Evolutionary conservation across 1,140 invertebrate species (phyloP).

Genomic region (Pachypeltis micranthus): DNA sequence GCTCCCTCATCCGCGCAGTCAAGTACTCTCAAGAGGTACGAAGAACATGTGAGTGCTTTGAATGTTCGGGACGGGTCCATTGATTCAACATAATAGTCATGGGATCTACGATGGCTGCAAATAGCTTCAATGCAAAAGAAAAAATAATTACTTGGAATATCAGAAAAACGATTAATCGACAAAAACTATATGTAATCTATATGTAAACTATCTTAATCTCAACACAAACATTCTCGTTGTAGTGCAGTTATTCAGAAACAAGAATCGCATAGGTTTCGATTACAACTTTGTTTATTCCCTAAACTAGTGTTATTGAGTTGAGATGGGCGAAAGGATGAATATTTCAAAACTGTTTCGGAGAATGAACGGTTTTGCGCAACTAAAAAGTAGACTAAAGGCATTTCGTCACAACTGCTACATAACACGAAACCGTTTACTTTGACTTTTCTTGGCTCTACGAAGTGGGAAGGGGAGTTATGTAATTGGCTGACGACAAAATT

Average conservation of each 20-base stretch:
- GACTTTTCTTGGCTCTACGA: too few species aligned
- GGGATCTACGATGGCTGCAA: conserved; percentile 13
- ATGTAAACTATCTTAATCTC: too few species aligned
- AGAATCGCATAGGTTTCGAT: neutral
- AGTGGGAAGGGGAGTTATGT: too few species aligned
- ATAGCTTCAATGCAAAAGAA: neutral
- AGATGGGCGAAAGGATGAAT: too few species aligned
- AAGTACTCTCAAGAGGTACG: neutral
- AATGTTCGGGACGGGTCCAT: neutral
- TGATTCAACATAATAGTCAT: conserved; percentile 20
- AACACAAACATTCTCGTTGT: too few species aligned
- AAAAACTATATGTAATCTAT: neutral
- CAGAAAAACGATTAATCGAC: neutral
- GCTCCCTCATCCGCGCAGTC: neutral
- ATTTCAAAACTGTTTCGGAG: too few species aligned
- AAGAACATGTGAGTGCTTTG: neutral
- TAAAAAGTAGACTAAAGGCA: too few species aligned
- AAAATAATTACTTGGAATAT: conserved; percentile 10
- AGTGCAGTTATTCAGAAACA: neutral
- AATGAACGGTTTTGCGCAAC: too few species aligned
- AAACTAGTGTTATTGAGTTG: too few species aligned
- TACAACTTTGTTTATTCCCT: neutral
- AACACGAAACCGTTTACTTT: too few species aligned
- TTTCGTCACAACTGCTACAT: too few species aligned
- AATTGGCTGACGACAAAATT: too few species aligned